These are phyloP conservation scores for Nomada ruficornis DNA, from an alignment of 2,888 invertebrate genomes.

Conservation along the genomic window DNA sequence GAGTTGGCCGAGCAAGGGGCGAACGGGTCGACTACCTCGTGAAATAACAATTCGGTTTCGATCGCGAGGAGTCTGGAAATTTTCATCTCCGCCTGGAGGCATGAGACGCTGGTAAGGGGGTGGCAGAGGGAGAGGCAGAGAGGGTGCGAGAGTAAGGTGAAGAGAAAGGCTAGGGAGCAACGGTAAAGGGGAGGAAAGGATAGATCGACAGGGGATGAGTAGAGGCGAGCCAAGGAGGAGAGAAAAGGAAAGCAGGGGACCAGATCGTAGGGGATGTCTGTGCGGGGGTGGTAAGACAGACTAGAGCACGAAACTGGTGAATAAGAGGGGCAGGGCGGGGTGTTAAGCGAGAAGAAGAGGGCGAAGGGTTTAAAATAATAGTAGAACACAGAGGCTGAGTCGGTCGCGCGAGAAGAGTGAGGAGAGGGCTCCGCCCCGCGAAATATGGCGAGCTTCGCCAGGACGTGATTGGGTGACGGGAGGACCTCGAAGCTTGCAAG, in stretches of 20 bases:
- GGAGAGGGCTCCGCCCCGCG: constrained; percentile 83
- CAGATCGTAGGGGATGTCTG: constrained; percentile 55
- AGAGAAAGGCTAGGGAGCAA: neutral
- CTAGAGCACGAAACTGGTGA: constrained; percentile 67
- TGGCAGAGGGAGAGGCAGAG: constrained; percentile 39
- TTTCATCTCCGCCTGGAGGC: constrained; percentile 74
- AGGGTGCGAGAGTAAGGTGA: constrained; percentile 1
- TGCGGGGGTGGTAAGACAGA: constrained; percentile 64
- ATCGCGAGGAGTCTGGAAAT: constrained; percentile 75
- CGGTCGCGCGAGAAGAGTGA: constrained; percentile 72
- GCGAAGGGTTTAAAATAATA: constrained; percentile 80
- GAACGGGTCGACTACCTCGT: constrained; percentile 73
- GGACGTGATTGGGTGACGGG: constrained; percentile 84
- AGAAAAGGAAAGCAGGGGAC: constrained; percentile 53
- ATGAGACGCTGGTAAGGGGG: constrained; percentile 53
- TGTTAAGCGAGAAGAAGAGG: constrained; percentile 49
- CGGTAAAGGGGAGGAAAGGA: neutral
- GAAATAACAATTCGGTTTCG: constrained; percentile 77
- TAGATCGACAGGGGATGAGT: constrained; percentile 11
- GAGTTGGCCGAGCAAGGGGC: constrained; percentile 44
- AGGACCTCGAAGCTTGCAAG: constrained; percentile 82
- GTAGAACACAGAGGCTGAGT: constrained; percentile 77
- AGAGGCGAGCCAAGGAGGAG: constrained; percentile 31
- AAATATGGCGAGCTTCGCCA: constrained; percentile 83
- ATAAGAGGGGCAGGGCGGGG: constrained; percentile 60